Conservation (phyloP, 2,888 invertebrate genomes). For the Pinctada fucata region DNA sequence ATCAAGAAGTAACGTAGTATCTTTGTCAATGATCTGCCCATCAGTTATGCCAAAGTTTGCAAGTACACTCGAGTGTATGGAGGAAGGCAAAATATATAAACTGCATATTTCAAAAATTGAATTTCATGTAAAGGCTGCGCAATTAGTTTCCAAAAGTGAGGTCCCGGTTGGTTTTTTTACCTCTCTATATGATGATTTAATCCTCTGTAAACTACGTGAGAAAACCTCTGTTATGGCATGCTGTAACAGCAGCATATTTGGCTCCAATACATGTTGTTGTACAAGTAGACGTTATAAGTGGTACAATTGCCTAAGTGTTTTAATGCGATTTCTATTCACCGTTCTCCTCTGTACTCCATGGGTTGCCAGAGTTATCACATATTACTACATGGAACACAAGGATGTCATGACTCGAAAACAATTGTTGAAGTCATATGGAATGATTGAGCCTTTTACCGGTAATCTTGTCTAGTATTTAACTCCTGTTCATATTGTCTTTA, state of each 20-base stretch:
- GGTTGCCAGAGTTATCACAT: slow-evolving; percentile 7
- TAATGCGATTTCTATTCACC: slow-evolving; percentile 10
- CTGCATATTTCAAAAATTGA: slow-evolving; percentile 11
- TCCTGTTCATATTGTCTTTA: slow-evolving; percentile 21
- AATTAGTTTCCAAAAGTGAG: background rate
- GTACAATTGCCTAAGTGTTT: background rate
- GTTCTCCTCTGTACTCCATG: slow-evolving; percentile 9
- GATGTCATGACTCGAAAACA: background rate
- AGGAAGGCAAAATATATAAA: background rate
- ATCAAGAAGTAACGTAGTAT: background rate
- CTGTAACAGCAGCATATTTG: background rate
- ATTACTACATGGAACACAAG: slow-evolving; percentile 12
- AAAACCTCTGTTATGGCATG: background rate
- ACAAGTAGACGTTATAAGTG: slow-evolving; percentile 1
- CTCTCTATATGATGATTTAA: slow-evolving; percentile 5
- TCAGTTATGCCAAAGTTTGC: background rate
- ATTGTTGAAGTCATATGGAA: background rate
- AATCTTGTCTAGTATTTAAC: slow-evolving; percentile 4
- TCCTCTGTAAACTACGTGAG: slow-evolving; percentile 13
- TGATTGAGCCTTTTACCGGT: background rate
- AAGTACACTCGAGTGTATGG: slow-evolving; percentile 1
- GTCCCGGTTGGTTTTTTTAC: slow-evolving; percentile 17
- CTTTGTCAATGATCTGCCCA: background rate
- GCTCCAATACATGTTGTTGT: background rate
- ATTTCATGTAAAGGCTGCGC: background rate